Evolutionary conservation across 2,888 invertebrate genomes (phyloP), one percentile per base, ranked within the genome.

Genomic region (Drosophila mayaguana): DNA sequence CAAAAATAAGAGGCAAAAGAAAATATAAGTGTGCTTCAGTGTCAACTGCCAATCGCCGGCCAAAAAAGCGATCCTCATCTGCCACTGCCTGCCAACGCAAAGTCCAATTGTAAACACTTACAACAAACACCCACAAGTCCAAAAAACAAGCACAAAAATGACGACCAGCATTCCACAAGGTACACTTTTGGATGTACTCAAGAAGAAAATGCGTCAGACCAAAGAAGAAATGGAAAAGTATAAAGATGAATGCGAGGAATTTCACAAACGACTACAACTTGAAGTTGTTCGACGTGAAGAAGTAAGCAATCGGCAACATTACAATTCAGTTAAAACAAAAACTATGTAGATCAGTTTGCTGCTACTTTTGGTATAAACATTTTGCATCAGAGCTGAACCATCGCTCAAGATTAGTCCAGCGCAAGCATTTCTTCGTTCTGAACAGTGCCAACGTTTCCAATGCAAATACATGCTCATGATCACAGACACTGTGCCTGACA

Each of bases 151-250:
- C 79, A 77, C 82, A 90, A 90, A 87, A 78, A 97, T 97, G 97
- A 96, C 97, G 94, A 95, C 97, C 93, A 97, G 96, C 94, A 96
- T 97, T 94, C 96, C 96, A 93, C 97, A 98, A 95, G 97, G 97
- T 93, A 96, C 97, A 92, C 96, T 99, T 91, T 95, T 99, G 93
- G 98, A 98, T 94, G 98, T 98, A 92, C 95, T 99, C 92, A 99
- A 99, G 96, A 98, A 98, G 96, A 99, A 99, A 96, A 99, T 99
- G 99, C 96, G 98, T 90, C 98, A 98, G 94, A 97, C 98, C 91
- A 98, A 98, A 94, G 98, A 98, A 94, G 99, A 99, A 95, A 97
- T 98, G 96, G 99, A 99, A 94, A 96, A 97, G 94, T 98, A 97
- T 94, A 98, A 97, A 94, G 99, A 99, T 94, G 98, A 98, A 93